Base-by-base conservation (phyloP, 2,888 invertebrate species). In the Meiosimyza platycephala region DNA sequence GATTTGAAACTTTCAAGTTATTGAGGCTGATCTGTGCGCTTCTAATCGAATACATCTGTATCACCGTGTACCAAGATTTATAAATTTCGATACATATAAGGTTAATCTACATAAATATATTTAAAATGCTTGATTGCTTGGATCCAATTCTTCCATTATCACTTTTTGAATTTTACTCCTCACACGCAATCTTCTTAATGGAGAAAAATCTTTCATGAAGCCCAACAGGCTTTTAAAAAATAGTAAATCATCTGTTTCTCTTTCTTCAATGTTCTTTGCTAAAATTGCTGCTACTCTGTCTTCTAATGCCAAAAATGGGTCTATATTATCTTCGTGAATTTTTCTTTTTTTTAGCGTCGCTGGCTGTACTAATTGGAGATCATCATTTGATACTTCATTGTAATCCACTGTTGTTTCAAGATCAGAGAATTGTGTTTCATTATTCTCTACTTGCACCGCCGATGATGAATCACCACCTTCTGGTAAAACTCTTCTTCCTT, bases 171-270 rank as follows among this genome's bases (percentile, higher is more conserved):
- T 62, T 62, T 62, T 62, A 12, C 3, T 11, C 13, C 47, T 28
- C 33, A 62, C 62, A 6, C 62, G 62, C n/a, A 62, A 40, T 47
- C 47, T 40, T 62, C 40, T 28, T 13, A n/a, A 3, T 47, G 62
- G 62, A 40, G 62, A 33, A 47, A 62, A 62, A 62, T 62, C 62
- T 33, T 62, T 62, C 62, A 62, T 62, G 15, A 47, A 62, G 5
- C 62, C 62, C 47, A 62, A 40, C 6, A 62, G 62, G 5, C 62
- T 62, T 47, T 16, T 62, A 40, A 62, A 62, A 40, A 62, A 62
- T 13, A 62, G 7, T n/a, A 62, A 62, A 47, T 62, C 62, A 62
- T 62, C 62, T 11, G 47, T n/a, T 47, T 62, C 62, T 47, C 33
- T 40, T 6, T 33, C 13, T 47, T 6, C 16, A 33, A 62, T 6